A percentile compares a stretch with the other conserved stretches of the same genome.
phyloP scores from a whole-genome alignment of 2,113 vertebrate species.

The Falco punctatus region DNA sequence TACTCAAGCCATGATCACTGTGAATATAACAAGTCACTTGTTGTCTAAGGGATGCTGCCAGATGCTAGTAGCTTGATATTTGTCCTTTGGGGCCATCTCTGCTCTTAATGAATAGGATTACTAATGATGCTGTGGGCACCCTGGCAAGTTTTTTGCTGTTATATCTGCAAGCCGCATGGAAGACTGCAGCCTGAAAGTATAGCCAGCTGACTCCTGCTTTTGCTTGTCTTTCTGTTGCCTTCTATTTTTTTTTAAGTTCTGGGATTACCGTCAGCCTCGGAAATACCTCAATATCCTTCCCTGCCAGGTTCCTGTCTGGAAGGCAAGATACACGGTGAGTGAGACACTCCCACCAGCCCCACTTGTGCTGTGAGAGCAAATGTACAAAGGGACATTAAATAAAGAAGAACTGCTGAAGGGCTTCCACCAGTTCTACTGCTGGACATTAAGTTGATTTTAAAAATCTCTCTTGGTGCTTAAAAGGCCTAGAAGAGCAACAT shows the following conservation, averaged over 20 bases:
- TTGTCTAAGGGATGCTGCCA: slow-evolving; percentile 36
- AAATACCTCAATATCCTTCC: slow-evolving; percentile 96
- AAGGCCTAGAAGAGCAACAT: background rate
- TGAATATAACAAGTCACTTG: background rate
- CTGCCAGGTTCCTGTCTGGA: slow-evolving; percentile 98
- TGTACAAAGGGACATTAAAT: background rate
- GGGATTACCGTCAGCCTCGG: slow-evolving; percentile 97
- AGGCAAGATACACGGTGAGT: slow-evolving; percentile 95
- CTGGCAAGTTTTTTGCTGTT: background rate
- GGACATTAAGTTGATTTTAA: background rate
- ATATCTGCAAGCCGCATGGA: background rate
- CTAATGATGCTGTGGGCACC: background rate
- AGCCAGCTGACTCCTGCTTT: slow-evolving; percentile 20
- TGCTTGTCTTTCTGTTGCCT: background rate
- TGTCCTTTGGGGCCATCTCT: slow-evolving; percentile 17
- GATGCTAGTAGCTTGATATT: slow-evolving; percentile 25
- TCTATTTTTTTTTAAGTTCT: slow-evolving; percentile 81
- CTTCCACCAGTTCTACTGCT: background rate
- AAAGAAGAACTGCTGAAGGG: background rate
- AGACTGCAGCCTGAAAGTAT: background rate
- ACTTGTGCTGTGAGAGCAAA: background rate
- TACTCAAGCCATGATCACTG: slow-evolving; percentile 34
- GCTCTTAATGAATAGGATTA: slow-evolving; percentile 9
- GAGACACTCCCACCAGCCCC: background rate
- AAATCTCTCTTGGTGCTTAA: background rate